These are phyloP conservation scores for Acrobasis consociella DNA, from an alignment of 2,888 invertebrate genomes.

Conservation along the genomic window DNA sequence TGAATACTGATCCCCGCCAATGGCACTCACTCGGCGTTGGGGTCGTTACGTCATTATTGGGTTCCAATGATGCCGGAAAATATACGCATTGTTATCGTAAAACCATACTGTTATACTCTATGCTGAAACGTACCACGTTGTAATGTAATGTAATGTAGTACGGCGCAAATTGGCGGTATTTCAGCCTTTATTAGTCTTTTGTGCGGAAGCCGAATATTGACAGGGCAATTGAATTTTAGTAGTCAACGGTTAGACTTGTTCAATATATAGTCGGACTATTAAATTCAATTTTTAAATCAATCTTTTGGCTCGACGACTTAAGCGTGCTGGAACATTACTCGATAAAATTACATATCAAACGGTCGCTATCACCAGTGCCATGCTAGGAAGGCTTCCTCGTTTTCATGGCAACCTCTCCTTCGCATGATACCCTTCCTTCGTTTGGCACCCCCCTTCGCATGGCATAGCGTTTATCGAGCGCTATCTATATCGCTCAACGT, in stretches of 20 bases:
- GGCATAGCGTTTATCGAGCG: no score
- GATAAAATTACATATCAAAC: no score
- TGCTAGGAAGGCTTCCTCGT: no score
- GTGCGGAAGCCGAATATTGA: slow-evolving; percentile 3
- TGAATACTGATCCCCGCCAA: not conserved
- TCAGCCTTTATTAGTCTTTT: slow-evolving; percentile 13
- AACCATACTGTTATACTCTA: slow-evolving; percentile 15
- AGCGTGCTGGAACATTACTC: no score
- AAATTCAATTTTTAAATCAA: not conserved
- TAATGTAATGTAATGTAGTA: slow-evolving; percentile 2
- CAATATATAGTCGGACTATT: not conserved
- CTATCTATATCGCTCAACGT: no score
- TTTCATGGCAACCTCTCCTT: no score
- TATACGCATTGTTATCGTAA: slow-evolving; percentile 21
- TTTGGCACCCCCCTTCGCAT: no score
- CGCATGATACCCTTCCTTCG: no score
- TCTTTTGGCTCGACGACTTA: no score
- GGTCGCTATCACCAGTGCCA: no score
- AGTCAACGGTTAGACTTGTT: not conserved
- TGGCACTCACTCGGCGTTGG: not conserved
- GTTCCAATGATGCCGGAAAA: slow-evolving; percentile 19
- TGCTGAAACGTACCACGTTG: not conserved
- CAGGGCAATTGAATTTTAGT: slow-evolving; percentile 7
- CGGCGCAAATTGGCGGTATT: slow-evolving; percentile 11
- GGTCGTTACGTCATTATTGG: slow-evolving; percentile 19